Conservation (phyloP, 2,888 invertebrate genomes). For the Ctena decussata region DNA sequence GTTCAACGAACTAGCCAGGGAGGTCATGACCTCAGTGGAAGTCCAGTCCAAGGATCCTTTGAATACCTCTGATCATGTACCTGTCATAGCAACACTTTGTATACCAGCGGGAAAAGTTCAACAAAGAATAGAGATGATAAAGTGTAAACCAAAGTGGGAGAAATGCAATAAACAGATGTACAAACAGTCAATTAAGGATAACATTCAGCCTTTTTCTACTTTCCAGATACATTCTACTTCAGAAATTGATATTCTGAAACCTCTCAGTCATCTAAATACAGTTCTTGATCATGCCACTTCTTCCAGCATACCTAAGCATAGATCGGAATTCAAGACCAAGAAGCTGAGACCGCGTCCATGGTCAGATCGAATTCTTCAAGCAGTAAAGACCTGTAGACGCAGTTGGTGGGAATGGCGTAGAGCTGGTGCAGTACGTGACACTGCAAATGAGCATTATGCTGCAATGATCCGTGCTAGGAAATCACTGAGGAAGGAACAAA, state of each 20-base stretch:
- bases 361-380: background rate
- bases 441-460: background rate
- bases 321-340: background rate
- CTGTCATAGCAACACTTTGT: background rate
- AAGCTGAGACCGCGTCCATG: background rate
- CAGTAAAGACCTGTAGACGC: background rate
- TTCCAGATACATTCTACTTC: background rate
- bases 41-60: background rate
- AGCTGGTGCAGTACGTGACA: background rate
- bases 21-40: background rate
- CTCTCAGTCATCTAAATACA: background rate
- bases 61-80: background rate
- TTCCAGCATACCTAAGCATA: background rate
- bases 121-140: background rate
- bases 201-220: background rate
- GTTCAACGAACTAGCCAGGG: background rate
- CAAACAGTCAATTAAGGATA: background rate
- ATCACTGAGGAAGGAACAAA: background rate
- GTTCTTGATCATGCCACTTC: background rate
- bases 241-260: background rate
- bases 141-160: conserved; percentile 1
- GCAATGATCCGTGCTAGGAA: too few relatives aligned
- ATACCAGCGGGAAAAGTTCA: background rate
- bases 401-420: background rate
- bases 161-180: background rate